These are phyloP conservation scores for Pogonus chalceus DNA, from an alignment of 1,140 invertebrate genomes.

Conservation along the genomic window DNA sequence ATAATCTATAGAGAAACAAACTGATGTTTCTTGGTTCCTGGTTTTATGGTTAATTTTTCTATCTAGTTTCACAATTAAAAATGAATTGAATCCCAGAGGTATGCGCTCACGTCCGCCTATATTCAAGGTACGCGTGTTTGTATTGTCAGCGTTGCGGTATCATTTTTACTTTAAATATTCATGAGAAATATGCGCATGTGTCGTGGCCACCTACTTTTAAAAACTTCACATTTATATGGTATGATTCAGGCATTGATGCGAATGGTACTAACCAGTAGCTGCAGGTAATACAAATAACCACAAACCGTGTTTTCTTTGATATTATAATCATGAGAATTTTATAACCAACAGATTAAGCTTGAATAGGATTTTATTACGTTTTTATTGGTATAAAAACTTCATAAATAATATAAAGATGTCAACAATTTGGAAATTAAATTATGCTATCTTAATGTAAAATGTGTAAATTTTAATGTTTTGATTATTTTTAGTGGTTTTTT, in stretches of 20 bases:
- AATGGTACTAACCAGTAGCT: neutral
- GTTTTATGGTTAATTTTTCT: neutral
- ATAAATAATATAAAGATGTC: slow-evolving; percentile 1
- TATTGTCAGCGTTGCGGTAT: neutral
- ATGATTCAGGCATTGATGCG: neutral
- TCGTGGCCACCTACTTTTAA: neutral
- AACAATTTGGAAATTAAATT: no score
- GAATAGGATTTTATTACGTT: slow-evolving; percentile 3
- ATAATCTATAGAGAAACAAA: no score
- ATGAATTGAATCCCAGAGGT: neutral
- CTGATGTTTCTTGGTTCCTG: no score
- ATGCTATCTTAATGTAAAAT: no score
- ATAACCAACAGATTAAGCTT: neutral
- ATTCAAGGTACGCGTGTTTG: neutral
- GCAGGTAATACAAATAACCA: neutral
- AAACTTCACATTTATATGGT: neutral
- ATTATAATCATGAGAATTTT: no score
- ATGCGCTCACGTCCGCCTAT: no score
- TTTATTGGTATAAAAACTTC: neutral
- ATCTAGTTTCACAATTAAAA: neutral
- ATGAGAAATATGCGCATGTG: neutral
- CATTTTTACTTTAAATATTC: slow-evolving; percentile 5
- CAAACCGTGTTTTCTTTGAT: neutral
- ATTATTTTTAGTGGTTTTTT: no score
- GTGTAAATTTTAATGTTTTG: no score